phyloP scores from a whole-genome alignment of 1,140 invertebrate species.

The Bombus soroeensis region DNA sequence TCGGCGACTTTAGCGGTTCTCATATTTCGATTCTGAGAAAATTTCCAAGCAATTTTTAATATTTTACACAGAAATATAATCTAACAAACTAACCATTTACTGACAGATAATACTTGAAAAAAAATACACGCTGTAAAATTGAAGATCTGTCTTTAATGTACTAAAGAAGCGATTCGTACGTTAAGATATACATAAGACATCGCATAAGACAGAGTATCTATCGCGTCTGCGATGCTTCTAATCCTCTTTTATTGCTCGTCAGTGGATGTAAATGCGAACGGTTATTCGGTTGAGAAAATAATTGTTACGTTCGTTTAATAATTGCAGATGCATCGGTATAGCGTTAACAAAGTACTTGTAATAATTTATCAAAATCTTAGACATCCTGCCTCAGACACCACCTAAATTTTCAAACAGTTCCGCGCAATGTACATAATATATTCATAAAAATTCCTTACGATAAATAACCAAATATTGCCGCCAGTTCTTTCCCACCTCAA shows the following conservation, averaged over 20 bases:
- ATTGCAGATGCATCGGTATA: background rate
- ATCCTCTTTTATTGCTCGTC: background rate
- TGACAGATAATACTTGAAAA: too few species aligned
- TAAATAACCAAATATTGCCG: background rate
- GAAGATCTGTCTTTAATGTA: background rate
- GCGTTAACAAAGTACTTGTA: background rate
- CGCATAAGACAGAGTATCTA: too few species aligned
- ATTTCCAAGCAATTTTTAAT: too few species aligned
- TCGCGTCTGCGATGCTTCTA: background rate
- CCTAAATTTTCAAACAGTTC: background rate
- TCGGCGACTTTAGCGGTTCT: background rate
- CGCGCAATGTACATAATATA: rapidly evolving
- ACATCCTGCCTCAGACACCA: too few species aligned
- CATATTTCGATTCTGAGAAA: too few species aligned
- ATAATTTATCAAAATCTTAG: too few species aligned
- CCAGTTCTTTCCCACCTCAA: background rate
- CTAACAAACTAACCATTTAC: too few species aligned
- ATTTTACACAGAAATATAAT: too few species aligned
- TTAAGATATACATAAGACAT: too few species aligned
- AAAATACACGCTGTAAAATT: background rate
- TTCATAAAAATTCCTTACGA: background rate
- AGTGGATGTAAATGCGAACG: background rate
- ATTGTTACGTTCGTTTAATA: background rate
- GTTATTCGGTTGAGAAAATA: background rate
- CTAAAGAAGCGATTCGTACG: too few species aligned